These are phyloP conservation scores for Lophura nycthemera DNA, from an alignment of 2,113 vertebrate genomes.

Conservation along the genomic window DNA sequence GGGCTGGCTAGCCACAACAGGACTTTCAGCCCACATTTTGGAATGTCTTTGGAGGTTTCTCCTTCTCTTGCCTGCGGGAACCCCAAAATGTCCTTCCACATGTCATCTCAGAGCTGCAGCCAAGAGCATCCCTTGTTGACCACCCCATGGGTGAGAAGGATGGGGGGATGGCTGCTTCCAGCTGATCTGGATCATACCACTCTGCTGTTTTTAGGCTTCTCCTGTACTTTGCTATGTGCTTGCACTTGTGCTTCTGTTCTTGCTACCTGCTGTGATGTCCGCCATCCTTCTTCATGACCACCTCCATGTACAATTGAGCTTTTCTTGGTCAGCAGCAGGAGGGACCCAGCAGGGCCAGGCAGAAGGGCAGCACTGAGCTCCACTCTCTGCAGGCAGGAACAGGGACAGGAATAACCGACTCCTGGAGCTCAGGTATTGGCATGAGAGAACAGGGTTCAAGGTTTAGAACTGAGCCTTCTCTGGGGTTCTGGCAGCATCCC, in stretches of 20 bases:
- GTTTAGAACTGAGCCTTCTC: not conserved
- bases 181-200: not conserved
- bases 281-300: accelerated
- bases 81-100: accelerated
- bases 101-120: not conserved
- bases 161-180: not conserved
- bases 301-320: accelerated
- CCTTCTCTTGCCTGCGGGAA: not conserved
- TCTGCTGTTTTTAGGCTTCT: not conserved
- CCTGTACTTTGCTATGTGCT: not conserved
- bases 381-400: not conserved
- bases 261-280: not conserved
- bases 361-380: not conserved
- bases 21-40: accelerated
- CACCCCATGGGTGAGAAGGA: accelerated
- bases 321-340: not conserved
- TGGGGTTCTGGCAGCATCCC: accelerated
- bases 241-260: not conserved
- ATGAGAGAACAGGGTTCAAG: not conserved
- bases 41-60: not conserved
- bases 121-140: accelerated
- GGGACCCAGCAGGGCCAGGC: accelerated
- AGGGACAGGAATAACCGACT: accelerated
- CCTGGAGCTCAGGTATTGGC: not conserved
- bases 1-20: not conserved